Evolutionary conservation across 2,888 invertebrate genomes (phyloP).

Genomic region (Agrotis clavis): DNA sequence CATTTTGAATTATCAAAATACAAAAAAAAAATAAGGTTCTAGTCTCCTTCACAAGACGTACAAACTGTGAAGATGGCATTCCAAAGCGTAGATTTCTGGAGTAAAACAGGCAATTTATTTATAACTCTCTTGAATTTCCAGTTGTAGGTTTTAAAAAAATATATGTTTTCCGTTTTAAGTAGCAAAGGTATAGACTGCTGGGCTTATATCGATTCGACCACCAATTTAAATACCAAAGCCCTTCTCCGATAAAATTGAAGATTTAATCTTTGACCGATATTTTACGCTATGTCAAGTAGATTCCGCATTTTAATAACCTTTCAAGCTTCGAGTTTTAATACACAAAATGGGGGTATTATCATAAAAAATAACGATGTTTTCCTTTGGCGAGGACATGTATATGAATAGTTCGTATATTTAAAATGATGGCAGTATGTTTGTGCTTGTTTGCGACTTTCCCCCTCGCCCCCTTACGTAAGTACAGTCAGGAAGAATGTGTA

Average conservation of each 20-base stretch:
- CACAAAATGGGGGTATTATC: slow-evolving; percentile 8
- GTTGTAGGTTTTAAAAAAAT: too few species aligned
- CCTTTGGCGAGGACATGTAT: slow-evolving; percentile 2
- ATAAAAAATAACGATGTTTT: slow-evolving; percentile 43
- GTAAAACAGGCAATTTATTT: too few species aligned
- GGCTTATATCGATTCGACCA: not conserved
- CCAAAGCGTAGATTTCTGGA: too few species aligned
- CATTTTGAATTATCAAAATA: too few species aligned
- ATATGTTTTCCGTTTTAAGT: too few species aligned
- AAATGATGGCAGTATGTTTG: slow-evolving; percentile 41
- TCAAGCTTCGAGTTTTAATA: slow-evolving; percentile 17
- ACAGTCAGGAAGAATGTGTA: not conserved
- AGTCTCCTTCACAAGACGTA: too few species aligned
- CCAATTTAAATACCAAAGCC: slow-evolving; percentile 24
- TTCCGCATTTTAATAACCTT: slow-evolving; percentile 33
- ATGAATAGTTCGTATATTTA: slow-evolving; percentile 39
- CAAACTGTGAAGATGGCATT: too few species aligned
- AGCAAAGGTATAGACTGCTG: too few species aligned
- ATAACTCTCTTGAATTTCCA: too few species aligned
- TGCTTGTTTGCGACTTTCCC: slow-evolving; percentile 29
- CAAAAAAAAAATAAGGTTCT: too few species aligned
- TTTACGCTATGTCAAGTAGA: slow-evolving; percentile 34
- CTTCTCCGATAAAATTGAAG: slow-evolving; percentile 8
- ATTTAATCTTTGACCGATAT: slow-evolving; percentile 39
- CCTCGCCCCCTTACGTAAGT: not conserved